Evolutionary conservation across 2,888 invertebrate genomes (phyloP).

Genomic region (Yponomeuta sedellus): DNA sequence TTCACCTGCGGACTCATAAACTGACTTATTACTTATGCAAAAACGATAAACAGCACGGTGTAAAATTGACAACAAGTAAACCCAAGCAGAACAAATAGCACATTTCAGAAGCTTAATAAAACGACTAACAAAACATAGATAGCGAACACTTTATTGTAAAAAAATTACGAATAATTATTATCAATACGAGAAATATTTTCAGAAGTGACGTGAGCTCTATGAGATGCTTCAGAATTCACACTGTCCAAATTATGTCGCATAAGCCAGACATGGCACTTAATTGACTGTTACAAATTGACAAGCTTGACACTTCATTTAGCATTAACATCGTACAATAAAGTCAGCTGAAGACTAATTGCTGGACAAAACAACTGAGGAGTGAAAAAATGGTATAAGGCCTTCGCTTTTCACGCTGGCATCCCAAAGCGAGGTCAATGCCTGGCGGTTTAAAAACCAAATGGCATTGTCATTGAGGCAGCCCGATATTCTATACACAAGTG

Average conservation of each 20-base stretch:
- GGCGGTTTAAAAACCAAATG: constrained; percentile 41
- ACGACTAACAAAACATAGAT: background rate
- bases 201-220: background rate
- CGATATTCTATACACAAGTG: background rate
- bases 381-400: constrained; percentile 34
- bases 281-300: constrained; percentile 43
- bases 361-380: constrained; percentile 29
- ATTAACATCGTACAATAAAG: constrained; percentile 56
- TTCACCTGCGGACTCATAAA: background rate
- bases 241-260: constrained; percentile 17
- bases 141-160: no score
- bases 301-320: constrained; percentile 58
- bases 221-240: background rate
- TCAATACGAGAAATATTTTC: no score
- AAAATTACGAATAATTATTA: no score
- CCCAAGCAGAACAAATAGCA: no score
- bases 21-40: no score
- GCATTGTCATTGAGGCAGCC: constrained; percentile 52
- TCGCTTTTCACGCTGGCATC: constrained; percentile 31
- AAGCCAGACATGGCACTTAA: constrained; percentile 24
- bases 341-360: constrained; percentile 33
- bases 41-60: no score
- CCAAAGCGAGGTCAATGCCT: constrained; percentile 51
- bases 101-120: no score
- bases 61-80: no score